Evolutionary conservation across 2,797 vertebrate species (phyloP), one percentile per base, ranked within the genome.

Genomic region (Phrynocephalus forsythii): DNA sequence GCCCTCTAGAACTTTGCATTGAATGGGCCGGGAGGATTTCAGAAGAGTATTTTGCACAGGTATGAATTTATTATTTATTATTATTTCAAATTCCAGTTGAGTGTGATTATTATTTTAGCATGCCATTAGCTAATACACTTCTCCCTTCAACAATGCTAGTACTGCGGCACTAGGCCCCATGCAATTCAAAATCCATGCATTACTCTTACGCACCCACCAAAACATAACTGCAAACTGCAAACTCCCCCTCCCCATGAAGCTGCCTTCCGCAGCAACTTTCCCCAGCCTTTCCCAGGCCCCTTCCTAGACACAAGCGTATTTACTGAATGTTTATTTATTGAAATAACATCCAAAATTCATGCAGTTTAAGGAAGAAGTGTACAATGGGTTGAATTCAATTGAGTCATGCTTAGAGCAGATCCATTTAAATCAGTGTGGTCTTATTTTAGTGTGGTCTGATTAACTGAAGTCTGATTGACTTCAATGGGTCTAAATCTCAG

Each of bases 11-110:
- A 87, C 89, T 97, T 44, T 97, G 97, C 82, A 97, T 97, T 0
- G 97, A 97, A 82, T 97, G 97, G 97, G 97, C 97, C 1, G 96
- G 96, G 28, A 96, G 97, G 87, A 97, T 97, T 95, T 97, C 97
- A 0, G 97, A 97, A 90, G 97, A 97, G 87, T 97, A 97, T 84
- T 97, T 97, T 82, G 94, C 97, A 79, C 97, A 97, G 97, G 97
- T 97, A 93, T 0, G 86, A 87, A 0, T 93, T 33, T 0, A 2
- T 48, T 85, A 22, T 67, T 52, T 30, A 26, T 80, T 50, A 38
- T 44, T 33, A 22, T 80, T 67, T 38, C 13, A 72, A 56, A 84
- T 38, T 79, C 18, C 60, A 22, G 24, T 22, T 71, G 48, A 79
- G 33, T 73, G 44, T 16, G 18, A 8, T 28, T 26, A 20, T 44